Percentiles rank a stretch among this genome's conserved stretches.
These are phyloP conservation scores for Tiaroga cobitis DNA, from an alignment of 2,797 vertebrate genomes.

Conservation along the genomic window DNA sequence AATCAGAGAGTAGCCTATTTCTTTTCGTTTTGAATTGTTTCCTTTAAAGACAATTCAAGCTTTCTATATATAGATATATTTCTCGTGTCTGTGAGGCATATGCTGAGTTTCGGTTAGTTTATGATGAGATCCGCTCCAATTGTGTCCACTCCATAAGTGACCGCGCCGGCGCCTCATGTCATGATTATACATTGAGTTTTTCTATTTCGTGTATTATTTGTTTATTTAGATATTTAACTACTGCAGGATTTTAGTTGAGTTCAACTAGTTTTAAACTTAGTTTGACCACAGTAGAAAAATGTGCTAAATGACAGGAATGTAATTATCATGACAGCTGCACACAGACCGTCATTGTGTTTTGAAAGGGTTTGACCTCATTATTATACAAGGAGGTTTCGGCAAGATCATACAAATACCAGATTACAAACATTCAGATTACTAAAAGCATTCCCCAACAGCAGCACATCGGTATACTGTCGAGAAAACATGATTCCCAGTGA, in stretches of 20 bases:
- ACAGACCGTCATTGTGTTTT: conserved; percentile 1
- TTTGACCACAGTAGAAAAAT: neutral
- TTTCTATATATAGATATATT: too few relatives aligned
- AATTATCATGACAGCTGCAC: neutral
- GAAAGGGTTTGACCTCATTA: conserved; percentile 45
- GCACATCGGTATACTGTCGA: neutral
- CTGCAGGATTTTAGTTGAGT: neutral
- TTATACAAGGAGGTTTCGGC: conserved; percentile 15
- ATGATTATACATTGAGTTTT: too few relatives aligned
- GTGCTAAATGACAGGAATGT: neutral
- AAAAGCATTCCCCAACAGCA: conserved; percentile 13
- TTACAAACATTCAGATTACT: conserved; percentile 22
- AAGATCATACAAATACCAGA: conserved; percentile 2
- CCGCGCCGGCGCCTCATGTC: too few relatives aligned
- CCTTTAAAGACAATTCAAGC: too few relatives aligned
- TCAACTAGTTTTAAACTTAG: neutral
- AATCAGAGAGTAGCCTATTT: too few relatives aligned
- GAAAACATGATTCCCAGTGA: neutral
- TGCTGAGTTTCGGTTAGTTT: too few relatives aligned
- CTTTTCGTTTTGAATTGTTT: too few relatives aligned
- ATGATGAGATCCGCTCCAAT: too few relatives aligned
- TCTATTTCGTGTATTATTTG: neutral
- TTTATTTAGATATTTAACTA: too few relatives aligned
- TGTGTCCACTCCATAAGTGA: too few relatives aligned
- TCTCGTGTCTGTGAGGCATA: too few relatives aligned